Evolutionary conservation across 2,888 invertebrate species (phyloP).

Genomic region (Plemyria rubiginata): DNA sequence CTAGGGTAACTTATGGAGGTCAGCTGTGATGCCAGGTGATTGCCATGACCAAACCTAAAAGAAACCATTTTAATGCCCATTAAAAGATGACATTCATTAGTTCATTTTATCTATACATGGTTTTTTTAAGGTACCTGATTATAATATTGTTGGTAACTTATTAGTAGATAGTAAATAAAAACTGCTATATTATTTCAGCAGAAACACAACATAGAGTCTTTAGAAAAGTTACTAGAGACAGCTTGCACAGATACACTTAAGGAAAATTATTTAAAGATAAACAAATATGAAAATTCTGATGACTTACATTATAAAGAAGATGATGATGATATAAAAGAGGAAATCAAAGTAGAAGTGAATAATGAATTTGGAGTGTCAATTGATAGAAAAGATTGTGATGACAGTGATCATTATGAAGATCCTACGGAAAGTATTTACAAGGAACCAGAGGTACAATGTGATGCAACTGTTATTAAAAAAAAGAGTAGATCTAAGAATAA

Average conservation of each 20-base stretch:
- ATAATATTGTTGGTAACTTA: no score
- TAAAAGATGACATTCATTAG: no score
- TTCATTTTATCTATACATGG: no score
- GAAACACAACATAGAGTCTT: conserved; percentile 9
- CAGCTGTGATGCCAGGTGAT: no score
- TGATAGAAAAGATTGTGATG: not conserved
- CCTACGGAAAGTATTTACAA: not conserved
- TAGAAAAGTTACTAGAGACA: conserved; percentile 6
- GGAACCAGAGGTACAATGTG: not conserved
- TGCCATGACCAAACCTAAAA: no score
- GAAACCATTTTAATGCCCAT: no score
- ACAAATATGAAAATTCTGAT: conserved; percentile 16
- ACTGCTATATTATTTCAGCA: conserved; percentile 6
- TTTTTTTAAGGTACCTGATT: no score
- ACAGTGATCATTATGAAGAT: conserved; percentile 3
- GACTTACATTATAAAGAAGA: not conserved
- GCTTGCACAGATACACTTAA: not conserved
- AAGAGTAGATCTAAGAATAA: conserved; percentile 12
- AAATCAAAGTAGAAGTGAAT: conserved; percentile 13
- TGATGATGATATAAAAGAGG: conserved; percentile 15
- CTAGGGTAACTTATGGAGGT: no score
- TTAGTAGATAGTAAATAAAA: not conserved
- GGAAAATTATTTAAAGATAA: conserved; percentile 8
- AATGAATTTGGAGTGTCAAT: conserved; percentile 9
- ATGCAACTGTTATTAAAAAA: not conserved